These are phyloP conservation scores for Drosophila erecta DNA, from an alignment of 1,140 invertebrate genomes.

Conservation along the genomic window DNA sequence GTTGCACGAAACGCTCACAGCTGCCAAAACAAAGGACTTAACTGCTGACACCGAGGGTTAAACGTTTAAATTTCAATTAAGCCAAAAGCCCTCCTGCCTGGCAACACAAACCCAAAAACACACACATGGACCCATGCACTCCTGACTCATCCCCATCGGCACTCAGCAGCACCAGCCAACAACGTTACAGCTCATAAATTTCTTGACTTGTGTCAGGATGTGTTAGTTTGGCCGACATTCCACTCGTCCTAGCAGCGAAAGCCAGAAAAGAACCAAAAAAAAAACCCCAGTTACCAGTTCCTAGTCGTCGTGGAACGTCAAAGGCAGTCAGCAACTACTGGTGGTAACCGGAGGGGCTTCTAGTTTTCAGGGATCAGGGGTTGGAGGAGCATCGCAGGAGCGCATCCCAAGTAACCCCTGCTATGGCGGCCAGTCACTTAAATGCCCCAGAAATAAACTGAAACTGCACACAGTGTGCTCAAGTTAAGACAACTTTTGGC, in stretches of 20 bases:
- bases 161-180: conserved; percentile 40
- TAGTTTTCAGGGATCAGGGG: neutral
- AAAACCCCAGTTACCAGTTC: conserved; percentile 11
- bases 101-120: conserved; percentile 1
- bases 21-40: conserved; percentile 58
- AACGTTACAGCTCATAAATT: conserved; percentile 82
- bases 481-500: conserved; percentile 64
- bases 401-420: conserved; percentile 36
- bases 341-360: conserved; percentile 19
- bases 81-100: conserved; percentile 59
- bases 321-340: conserved; percentile 28
- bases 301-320: conserved; percentile 56
- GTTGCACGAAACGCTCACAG: conserved; percentile 34
- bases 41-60: conserved; percentile 68
- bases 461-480: conserved; percentile 73
- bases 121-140: neutral
- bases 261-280: conserved; percentile 52
- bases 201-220: conserved; percentile 80
- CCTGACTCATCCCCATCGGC: conserved; percentile 20
- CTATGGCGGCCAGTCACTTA: conserved; percentile 71
- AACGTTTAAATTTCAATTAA: conserved; percentile 83
- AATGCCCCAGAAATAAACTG: conserved; percentile 76
- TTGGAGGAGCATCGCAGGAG: conserved; percentile 5
- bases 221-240: conserved; percentile 75
- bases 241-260: conserved; percentile 56